Evolutionary conservation across 1,140 invertebrate species (phyloP).

Genomic region (Drosophila tristis): DNA sequence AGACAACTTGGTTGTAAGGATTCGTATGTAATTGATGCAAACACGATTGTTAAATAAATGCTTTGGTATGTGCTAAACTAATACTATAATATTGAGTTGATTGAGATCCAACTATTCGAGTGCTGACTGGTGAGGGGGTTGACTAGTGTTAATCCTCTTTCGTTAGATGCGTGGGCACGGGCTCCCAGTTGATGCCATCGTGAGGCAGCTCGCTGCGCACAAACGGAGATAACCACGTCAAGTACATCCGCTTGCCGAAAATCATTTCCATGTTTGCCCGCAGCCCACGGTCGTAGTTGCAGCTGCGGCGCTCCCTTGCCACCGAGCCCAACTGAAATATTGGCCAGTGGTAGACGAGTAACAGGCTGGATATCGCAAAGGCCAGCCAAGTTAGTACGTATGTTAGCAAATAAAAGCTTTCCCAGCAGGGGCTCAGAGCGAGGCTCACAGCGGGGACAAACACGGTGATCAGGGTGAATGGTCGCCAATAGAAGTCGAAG

Average conservation of each 20-base stretch:
- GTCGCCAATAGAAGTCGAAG: slow-evolving; percentile 84
- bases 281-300: slow-evolving; percentile 89
- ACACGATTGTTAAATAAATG: slow-evolving; percentile 34
- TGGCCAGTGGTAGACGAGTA: slow-evolving; percentile 89
- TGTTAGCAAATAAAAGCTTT: slow-evolving; percentile 87
- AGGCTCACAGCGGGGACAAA: slow-evolving; percentile 87
- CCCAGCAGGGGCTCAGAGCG: slow-evolving; percentile 84
- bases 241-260: slow-evolving; percentile 91
- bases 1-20: slow-evolving; percentile 13
- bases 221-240: slow-evolving; percentile 91
- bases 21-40: slow-evolving; percentile 44
- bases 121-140: too few relatives aligned
- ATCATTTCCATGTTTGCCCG: slow-evolving; percentile 89
- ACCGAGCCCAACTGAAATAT: slow-evolving; percentile 87
- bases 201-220: slow-evolving; percentile 90
- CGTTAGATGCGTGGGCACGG: background rate
- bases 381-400: slow-evolving; percentile 89
- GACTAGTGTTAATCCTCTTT: slow-evolving; percentile 32
- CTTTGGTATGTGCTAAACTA: slow-evolving; percentile 1
- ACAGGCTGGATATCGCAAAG: slow-evolving; percentile 87
- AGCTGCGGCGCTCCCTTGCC: slow-evolving; percentile 86
- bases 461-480: slow-evolving; percentile 87
- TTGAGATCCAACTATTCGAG: background rate
- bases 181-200: slow-evolving; percentile 90
- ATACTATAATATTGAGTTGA: background rate